Evolutionary conservation across 1,140 invertebrate genomes (phyloP).

Genomic region (Brachystomella parvula): DNA sequence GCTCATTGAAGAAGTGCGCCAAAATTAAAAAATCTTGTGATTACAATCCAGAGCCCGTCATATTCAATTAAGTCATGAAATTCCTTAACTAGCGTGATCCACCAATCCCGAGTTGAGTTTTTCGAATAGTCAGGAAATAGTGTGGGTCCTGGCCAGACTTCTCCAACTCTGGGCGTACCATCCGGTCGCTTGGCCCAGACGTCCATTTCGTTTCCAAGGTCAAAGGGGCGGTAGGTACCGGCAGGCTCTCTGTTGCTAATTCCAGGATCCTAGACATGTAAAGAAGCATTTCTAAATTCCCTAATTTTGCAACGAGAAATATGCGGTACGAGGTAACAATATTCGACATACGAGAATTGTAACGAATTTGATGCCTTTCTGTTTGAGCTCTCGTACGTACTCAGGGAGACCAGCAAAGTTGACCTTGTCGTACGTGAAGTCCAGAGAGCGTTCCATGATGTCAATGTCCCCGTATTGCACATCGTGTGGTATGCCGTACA

Average conservation of each 20-base stretch:
- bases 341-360: neutral
- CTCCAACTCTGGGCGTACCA: slow-evolving; percentile 34
- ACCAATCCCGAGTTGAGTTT: slow-evolving; percentile 28
- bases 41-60: slow-evolving; percentile 36
- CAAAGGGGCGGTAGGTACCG: slow-evolving; percentile 31
- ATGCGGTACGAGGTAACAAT: neutral
- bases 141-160: slow-evolving; percentile 43
- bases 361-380: slow-evolving; percentile 33
- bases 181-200: slow-evolving; percentile 36
- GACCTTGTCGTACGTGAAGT: slow-evolving; percentile 48
- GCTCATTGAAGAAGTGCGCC: too few species aligned
- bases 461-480: slow-evolving; percentile 47
- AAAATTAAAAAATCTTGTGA: too few species aligned
- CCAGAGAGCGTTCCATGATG: slow-evolving; percentile 43
- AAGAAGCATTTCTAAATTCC: neutral
- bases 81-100: slow-evolving; percentile 27
- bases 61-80: slow-evolving; percentile 27
- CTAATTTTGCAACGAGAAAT: too few species aligned
- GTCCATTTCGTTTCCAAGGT: slow-evolving; percentile 35
- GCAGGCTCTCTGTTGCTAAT: slow-evolving; percentile 18
- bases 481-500: slow-evolving; percentile 42
- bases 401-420: slow-evolving; percentile 44
- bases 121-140: slow-evolving; percentile 36
- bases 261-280: slow-evolving; percentile 27
- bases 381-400: slow-evolving; percentile 43